Percentiles rank a stretch among this genome's conserved stretches.
These are phyloP conservation scores for Tetranychus truncatus DNA, from an alignment of 2,888 invertebrate genomes.

Conservation along the genomic window DNA sequence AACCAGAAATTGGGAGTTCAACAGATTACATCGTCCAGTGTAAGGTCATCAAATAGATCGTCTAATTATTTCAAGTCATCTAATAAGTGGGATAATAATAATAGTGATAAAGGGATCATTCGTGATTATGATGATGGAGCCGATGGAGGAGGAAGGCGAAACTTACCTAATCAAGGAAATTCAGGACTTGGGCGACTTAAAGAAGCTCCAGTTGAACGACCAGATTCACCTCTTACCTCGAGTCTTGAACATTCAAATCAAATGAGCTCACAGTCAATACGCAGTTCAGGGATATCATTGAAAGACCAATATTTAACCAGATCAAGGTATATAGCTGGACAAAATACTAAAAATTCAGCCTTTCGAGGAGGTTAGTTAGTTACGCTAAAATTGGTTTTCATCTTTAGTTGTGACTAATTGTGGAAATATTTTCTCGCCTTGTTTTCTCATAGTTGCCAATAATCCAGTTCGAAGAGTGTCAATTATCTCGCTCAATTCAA, in stretches of 20 bases:
- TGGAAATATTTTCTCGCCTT: not conserved
- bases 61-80: not conserved
- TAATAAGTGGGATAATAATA: not conserved
- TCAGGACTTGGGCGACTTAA: no score
- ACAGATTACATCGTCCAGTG: not conserved
- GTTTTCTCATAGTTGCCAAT: not conserved
- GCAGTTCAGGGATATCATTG: slow-evolving; percentile 33
- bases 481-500: not conserved
- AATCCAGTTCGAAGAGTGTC: not conserved
- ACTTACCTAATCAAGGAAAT: no score
- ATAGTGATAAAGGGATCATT: not conserved
- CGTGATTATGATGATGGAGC: not conserved
- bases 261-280: not conserved
- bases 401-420: not conserved
- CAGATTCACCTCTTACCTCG: not conserved
- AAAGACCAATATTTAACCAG: slow-evolving; percentile 60
- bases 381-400: not conserved
- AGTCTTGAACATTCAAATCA: not conserved
- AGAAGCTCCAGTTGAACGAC: not conserved
- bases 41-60: not conserved
- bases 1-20: slow-evolving; percentile 13
- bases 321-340: slow-evolving; percentile 57
- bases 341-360: slow-evolving; percentile 19
- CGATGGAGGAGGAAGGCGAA: no score
- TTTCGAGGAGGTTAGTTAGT: not conserved